Conservation (phyloP, 2,888 invertebrate genomes). For the Pammene aurita region DNA sequence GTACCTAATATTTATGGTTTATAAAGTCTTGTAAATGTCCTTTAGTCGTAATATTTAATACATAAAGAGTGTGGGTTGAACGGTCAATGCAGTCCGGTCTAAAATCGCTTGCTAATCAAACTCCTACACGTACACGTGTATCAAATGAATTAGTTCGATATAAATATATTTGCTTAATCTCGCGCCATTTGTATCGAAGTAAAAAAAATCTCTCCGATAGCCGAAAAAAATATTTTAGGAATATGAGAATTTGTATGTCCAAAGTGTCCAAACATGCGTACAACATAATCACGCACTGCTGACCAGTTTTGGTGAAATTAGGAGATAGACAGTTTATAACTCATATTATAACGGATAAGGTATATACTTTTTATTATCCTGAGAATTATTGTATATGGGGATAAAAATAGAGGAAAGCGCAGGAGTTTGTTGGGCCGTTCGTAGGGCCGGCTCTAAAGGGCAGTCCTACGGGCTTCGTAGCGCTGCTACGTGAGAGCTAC, state of each 20-base stretch:
- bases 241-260: too few relatives aligned
- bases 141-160: constrained; percentile 15
- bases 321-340: too few relatives aligned
- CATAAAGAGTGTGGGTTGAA: constrained; percentile 11
- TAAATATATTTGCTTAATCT: background rate
- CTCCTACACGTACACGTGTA: constrained; percentile 16
- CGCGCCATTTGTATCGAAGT: background rate
- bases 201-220: background rate
- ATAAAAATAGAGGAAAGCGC: too few relatives aligned
- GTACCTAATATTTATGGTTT: background rate
- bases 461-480: constrained; percentile 30
- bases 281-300: too few relatives aligned
- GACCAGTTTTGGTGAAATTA: too few relatives aligned
- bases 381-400: too few relatives aligned
- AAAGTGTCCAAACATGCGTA: too few relatives aligned
- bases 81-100: constrained; percentile 24
- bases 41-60: constrained; percentile 21
- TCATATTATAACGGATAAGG: too few relatives aligned
- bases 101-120: constrained; percentile 29
- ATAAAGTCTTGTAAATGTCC: background rate
- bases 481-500: constrained; percentile 46
- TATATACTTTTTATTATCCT: too few relatives aligned
- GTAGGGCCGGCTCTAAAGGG: constrained; percentile 20
- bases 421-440: background rate
- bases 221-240: too few relatives aligned